Evolutionary conservation across 2,797 vertebrate species (phyloP).

Genomic region (Danionella dracula): DNA sequence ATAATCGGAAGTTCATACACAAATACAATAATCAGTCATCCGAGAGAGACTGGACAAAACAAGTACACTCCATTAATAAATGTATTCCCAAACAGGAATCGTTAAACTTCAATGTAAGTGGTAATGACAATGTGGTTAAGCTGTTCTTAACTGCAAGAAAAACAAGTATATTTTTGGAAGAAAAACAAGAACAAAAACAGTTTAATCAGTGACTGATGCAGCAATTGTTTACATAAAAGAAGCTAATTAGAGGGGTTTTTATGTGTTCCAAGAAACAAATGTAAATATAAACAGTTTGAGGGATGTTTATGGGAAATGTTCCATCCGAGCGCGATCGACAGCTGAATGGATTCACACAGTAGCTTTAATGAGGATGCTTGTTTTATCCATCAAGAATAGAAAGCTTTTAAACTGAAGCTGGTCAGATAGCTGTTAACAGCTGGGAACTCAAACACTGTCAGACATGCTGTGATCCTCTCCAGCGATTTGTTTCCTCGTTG

Average conservation of each 20-base stretch:
- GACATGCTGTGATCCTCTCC: background rate
- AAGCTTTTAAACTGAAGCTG: conserved; percentile 7
- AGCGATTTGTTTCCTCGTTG: too few relatives aligned
- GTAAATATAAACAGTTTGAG: conserved; percentile 39
- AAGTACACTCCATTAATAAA: too few relatives aligned
- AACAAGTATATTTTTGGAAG: too few relatives aligned
- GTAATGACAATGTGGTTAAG: too few relatives aligned
- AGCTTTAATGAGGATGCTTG: background rate
- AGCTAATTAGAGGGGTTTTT: conserved; percentile 44
- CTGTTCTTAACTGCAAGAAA: too few relatives aligned
- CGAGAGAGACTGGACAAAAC: too few relatives aligned
- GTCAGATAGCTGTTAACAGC: background rate
- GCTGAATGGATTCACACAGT: conserved; percentile 30
- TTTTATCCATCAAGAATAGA: conserved; percentile 26
- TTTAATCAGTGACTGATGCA: too few relatives aligned
- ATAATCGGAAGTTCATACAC: too few relatives aligned
- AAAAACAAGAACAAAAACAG: too few relatives aligned
- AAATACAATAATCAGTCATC: too few relatives aligned
- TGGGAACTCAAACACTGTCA: background rate
- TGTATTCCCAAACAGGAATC: too few relatives aligned
- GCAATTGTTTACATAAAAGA: background rate
- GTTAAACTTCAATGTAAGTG: too few relatives aligned
- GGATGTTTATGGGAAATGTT: conserved; percentile 24
- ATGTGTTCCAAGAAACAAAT: conserved; percentile 43
- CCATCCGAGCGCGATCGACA: conserved; percentile 22